Conservation (phyloP, 2,113 vertebrate genomes). For the Carlito syrichta region DNA sequence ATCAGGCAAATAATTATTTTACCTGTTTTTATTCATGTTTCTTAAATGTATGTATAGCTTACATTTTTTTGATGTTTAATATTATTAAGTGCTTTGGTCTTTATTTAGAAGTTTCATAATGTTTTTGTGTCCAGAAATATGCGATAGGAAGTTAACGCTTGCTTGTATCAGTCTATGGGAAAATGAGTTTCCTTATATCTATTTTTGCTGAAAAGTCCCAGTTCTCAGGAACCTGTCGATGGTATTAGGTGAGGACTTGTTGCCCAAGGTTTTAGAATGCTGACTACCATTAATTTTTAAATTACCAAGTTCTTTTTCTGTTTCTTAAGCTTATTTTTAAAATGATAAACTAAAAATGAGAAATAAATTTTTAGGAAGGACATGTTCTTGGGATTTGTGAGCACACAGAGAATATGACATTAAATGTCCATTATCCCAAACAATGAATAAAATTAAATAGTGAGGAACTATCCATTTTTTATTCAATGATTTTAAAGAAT, state of each 20-base stretch:
- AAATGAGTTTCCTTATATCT: background rate
- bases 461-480: slow-evolving; percentile 34
- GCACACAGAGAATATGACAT: background rate
- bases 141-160: background rate
- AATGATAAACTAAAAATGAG: background rate
- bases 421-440: background rate
- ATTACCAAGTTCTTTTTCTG: background rate
- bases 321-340: background rate
- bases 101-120: background rate
- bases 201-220: background rate
- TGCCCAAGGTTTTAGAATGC: background rate
- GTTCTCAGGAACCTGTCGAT: no score
- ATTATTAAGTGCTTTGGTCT: background rate
- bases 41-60: background rate
- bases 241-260: background rate
- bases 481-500: background rate
- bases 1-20: background rate
- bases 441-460: slow-evolving; percentile 20
- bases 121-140: background rate
- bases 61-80: background rate
- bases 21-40: background rate
- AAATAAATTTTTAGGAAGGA: background rate
- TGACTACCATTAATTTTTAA: background rate
- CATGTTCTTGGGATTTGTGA: background rate
- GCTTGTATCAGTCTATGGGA: background rate